Conservation (phyloP, 2,888 invertebrate species). For the Serrognathus titanus region DNA sequence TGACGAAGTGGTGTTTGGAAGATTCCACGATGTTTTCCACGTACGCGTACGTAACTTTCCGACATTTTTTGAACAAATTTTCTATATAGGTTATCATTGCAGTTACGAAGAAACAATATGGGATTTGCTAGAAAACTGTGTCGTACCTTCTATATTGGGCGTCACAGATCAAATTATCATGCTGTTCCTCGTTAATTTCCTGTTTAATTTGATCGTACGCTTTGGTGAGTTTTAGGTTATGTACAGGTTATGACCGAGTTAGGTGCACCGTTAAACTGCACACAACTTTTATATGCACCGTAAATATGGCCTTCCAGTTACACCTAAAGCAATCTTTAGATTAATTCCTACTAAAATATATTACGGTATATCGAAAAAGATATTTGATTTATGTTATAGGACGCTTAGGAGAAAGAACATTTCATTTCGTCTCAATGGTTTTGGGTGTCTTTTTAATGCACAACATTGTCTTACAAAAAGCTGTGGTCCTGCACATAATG, state of each 20-base stretch:
- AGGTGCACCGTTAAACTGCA: too few species aligned
- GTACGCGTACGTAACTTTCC: too few species aligned
- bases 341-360: background rate
- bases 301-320: background rate
- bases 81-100: too few species aligned
- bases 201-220: slow-evolving; percentile 22
- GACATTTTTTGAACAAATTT: too few species aligned
- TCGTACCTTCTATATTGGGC: slow-evolving; percentile 23
- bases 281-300: too few species aligned
- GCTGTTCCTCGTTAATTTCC: slow-evolving; percentile 19
- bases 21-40: too few species aligned
- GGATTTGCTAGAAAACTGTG: slow-evolving; percentile 21
- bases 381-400: slow-evolving; percentile 6
- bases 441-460: slow-evolving; percentile 11
- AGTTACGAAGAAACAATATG: background rate
- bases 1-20: too few species aligned
- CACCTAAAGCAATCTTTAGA: background rate
- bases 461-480: slow-evolving; percentile 7
- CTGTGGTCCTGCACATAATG: slow-evolving; percentile 9
- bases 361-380: background rate
- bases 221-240: slow-evolving; percentile 13
- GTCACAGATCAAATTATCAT: slow-evolving; percentile 20
- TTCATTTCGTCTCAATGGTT: slow-evolving; percentile 13
- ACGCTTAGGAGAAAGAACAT: slow-evolving; percentile 8
- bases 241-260: too few species aligned